These are phyloP conservation scores for Sphenodon punctatus DNA, from an alignment of 2,797 vertebrate genomes.

Conservation along the genomic window DNA sequence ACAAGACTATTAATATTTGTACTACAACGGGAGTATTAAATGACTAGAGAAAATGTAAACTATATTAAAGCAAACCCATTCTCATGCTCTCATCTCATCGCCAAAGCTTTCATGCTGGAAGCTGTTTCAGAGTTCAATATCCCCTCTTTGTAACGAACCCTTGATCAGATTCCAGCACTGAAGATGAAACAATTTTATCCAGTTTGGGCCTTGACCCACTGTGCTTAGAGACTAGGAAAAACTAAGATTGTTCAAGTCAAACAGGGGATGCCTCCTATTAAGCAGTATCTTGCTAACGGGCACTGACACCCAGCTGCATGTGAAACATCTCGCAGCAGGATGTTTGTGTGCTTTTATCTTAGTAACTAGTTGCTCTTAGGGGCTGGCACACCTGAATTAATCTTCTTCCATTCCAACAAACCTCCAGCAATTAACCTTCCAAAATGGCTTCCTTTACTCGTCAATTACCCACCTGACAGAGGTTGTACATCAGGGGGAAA, in stretches of 20 bases:
- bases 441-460: too few species aligned
- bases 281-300: neutral
- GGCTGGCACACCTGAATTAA: constrained; percentile 22
- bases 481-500: too few species aligned
- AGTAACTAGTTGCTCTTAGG: neutral
- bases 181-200: neutral
- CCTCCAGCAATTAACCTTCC: neutral
- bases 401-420: too few species aligned
- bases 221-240: neutral
- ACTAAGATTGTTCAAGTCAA: neutral
- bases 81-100: neutral
- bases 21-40: neutral
- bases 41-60: neutral
- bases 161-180: neutral
- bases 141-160: neutral
- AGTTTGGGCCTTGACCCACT: neutral
- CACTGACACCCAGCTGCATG: neutral
- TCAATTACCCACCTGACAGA: too few species aligned
- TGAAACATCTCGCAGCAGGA: neutral
- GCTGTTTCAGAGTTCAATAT: neutral
- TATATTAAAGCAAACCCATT: neutral
- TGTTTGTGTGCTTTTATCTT: too few species aligned
- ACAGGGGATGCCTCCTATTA: neutral
- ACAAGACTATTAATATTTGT: neutral
- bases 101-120: neutral